Conservation (phyloP, 1,140 invertebrate species). For the Drosophila jambulina region DNA sequence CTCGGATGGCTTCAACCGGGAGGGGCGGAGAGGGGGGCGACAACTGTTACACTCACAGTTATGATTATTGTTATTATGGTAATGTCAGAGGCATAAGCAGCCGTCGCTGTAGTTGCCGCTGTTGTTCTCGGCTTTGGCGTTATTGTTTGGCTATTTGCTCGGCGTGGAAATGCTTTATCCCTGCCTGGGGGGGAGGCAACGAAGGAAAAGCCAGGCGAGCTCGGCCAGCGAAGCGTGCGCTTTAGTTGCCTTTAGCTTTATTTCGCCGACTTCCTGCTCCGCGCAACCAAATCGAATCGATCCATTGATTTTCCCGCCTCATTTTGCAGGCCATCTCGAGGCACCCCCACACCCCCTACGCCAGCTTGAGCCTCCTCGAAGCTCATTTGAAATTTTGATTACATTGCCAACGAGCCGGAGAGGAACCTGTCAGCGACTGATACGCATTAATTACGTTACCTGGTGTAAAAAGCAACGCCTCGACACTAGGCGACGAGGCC, state of each 20-base stretch:
- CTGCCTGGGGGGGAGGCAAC: not conserved
- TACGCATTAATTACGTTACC: slow-evolving; percentile 73
- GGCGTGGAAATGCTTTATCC: slow-evolving; percentile 42
- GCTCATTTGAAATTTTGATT: slow-evolving; percentile 80
- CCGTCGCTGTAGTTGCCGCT: slow-evolving; percentile 38
- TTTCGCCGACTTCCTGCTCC: slow-evolving; percentile 11
- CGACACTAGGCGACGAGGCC: slow-evolving; percentile 31
- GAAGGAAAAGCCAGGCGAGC: slow-evolving; percentile 9
- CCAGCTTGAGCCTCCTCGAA: slow-evolving; percentile 12
- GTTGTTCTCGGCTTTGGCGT: slow-evolving; percentile 33
- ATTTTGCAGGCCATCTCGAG: slow-evolving; percentile 11
- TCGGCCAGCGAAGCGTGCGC: slow-evolving; percentile 52
- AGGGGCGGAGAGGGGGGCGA: slow-evolving; percentile 9
- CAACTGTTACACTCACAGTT: slow-evolving; percentile 75
- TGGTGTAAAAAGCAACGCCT: slow-evolving; percentile 63
- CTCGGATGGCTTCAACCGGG: slow-evolving; percentile 25
- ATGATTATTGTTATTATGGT: slow-evolving; percentile 81
- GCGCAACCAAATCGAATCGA: slow-evolving; percentile 21
- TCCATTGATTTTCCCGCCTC: slow-evolving; percentile 52
- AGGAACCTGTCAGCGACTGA: slow-evolving; percentile 68
- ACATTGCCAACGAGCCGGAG: slow-evolving; percentile 53
- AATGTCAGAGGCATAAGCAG: slow-evolving; percentile 61
- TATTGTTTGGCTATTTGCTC: slow-evolving; percentile 68
- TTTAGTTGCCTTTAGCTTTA: slow-evolving; percentile 39
- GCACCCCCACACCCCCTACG: slow-evolving; percentile 1